Evolutionary conservation across 2,797 vertebrate genomes (phyloP), one percentile per base, ranked within the genome.

Genomic region (Lepilemur ruficaudatus): DNA sequence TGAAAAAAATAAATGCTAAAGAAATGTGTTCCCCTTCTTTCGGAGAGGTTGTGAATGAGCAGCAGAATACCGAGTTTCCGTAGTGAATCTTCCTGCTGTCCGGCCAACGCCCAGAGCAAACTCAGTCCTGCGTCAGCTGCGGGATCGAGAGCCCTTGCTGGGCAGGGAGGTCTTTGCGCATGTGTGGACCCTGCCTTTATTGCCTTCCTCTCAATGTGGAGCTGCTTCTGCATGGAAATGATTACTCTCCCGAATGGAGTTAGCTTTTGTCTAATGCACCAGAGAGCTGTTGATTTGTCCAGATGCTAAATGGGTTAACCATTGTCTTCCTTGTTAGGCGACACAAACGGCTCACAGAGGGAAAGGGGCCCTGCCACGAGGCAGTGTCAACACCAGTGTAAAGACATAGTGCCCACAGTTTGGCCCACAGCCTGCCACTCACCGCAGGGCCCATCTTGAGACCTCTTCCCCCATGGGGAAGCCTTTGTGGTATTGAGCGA

Each of bases 191-290:
- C 93, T 0, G 1, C 84, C 92, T 67, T 46, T 48, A 75, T 91
- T 69, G 50, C 52, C 80, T 25, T 0, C 84, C 93, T 94, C 52
- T 93, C 67, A n/a, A 23, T 41, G 59, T 25, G 87, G 63, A 41
- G 48, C 57, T 89, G 97, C 87, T 86, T 93, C 97, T 76, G 90
- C 46, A 25, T 96, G 50, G 96, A 97, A 79, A 28, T 41, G 52
- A 63, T 23, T 2, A n/a, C 95, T 73, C 50, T 94, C 86, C 72
- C 82, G 61, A 63, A 65, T 69, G 70, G 41, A 48, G 48, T 52
- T 91, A 92, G 46, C 52, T 78, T 96, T 81, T 48, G 32, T 52
- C 48, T 25, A 18, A 81, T 41, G 6, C 7, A 3, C 32, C 23
- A 32, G 72, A 97, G 43, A 78, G 89, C 32, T 7, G 1, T 80